Evolutionary conservation across 2,888 invertebrate species (phyloP), one percentile per base, ranked within the genome.

Genomic region (Luperina nickerlii): DNA sequence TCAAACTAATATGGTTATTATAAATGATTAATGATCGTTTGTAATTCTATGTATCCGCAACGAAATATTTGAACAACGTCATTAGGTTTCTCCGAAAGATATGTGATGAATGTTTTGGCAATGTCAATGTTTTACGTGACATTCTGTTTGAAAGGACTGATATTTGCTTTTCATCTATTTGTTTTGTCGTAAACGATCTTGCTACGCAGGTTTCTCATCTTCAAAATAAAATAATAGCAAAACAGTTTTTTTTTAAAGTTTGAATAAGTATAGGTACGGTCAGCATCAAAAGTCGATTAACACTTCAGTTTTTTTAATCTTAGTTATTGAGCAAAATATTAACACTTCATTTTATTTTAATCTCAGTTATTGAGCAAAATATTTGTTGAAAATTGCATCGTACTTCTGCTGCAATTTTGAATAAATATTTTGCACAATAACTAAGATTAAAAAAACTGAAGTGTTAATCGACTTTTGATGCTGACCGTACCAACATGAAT

Each of bases 11-110:
- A 24, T n/a, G 72, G 5, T 54, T 57, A 65, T 78, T 57, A 68
- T 76, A 27, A 78, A 75, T 80, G 79, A 88, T 85, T 79, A 78
- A 84, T 87, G 76, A 63, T 77, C 13, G 18, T 72, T 24, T 32
- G 48, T 71, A 18, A 54, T 71, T 60, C 13, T 62, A 32, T 11
- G 45, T 48, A 71, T 72, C 67, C 54, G 57, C 24, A 7, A 48
- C 15, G 9, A 27, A 45, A 67, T 79, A 65, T 72, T 72, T 60
- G 24, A 68, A 15, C 70, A 63, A 74, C 75, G 84, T 76, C 66
- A 68, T 73, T 57, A 54, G 27, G 38, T 79, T 77, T 77, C n/a
- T 71, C 62, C 15, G 51, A 75, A 82, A 83, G 57, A 38, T 24
- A 32, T 32, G 15, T 20, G n/a, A 71, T 76, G n/a, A 54, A 54